Conservation (phyloP, 53 echinoderm and acorn worm species). For the Actinopyga echinites region DNA sequence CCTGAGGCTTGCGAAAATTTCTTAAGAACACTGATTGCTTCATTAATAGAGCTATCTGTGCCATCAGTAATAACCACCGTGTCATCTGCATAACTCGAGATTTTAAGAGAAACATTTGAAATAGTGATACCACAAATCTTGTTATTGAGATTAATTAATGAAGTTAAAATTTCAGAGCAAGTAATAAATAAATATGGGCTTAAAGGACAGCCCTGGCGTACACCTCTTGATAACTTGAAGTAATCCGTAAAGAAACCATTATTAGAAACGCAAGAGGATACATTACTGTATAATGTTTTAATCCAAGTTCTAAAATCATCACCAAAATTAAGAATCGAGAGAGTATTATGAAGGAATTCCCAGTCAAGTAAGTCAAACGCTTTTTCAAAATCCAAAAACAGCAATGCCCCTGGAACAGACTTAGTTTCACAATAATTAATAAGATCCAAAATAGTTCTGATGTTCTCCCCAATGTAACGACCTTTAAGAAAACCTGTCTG, state of each 20-base stretch:
- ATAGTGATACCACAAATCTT: background rate
- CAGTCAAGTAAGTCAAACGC: too few species aligned
- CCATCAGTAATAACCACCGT: background rate
- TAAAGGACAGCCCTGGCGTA: too few species aligned
- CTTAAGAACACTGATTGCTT: too few species aligned
- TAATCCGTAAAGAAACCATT: too few species aligned
- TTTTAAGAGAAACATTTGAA: background rate
- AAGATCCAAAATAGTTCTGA: background rate
- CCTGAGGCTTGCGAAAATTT: too few species aligned
- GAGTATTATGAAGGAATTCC: too few species aligned
- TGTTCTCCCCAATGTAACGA: background rate
- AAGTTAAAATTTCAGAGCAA: background rate
- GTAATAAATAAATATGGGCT: background rate
- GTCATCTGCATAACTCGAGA: background rate
- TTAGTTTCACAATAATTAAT: background rate
- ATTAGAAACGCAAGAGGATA: too few species aligned
- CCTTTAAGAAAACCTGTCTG: constrained; percentile 7
- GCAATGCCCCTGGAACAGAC: background rate
- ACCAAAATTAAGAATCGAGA: too few species aligned
- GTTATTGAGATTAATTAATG: background rate
- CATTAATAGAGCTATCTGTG: too few species aligned
- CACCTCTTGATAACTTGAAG: too few species aligned
- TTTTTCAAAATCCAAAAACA: background rate
- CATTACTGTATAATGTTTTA: too few species aligned
- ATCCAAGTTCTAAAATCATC: too few species aligned